phyloP scores from a whole-genome alignment of 2,888 invertebrate species.

The Erebia palarica region DNA sequence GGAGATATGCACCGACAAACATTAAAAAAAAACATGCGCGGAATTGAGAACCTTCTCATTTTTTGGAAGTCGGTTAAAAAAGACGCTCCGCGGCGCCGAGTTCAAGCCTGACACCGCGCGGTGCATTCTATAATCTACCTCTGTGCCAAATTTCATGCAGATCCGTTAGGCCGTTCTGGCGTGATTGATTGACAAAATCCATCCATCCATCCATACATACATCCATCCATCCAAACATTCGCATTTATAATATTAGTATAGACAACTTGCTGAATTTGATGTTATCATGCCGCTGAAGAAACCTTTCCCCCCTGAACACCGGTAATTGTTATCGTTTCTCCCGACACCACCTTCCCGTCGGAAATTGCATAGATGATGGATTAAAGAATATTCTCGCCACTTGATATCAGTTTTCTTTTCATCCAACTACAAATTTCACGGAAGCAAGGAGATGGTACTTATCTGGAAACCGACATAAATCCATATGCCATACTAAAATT shows the following conservation, averaged over 20 bases:
- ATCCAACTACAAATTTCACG: background rate
- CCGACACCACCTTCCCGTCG: conserved; percentile 9
- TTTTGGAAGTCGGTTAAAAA: too few relatives aligned
- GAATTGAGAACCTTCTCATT: too few relatives aligned
- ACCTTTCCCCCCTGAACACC: background rate
- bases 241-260: too few relatives aligned
- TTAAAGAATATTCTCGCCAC: background rate
- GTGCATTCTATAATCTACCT: background rate
- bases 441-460: background rate
- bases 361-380: conserved; percentile 12
- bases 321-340: background rate
- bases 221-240: too few relatives aligned
- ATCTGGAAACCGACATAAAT: too few relatives aligned
- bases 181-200: too few relatives aligned
- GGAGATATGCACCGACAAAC: too few relatives aligned
- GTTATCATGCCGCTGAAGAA: background rate
- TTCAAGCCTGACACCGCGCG: too few relatives aligned
- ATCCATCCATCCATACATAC: too few relatives aligned
- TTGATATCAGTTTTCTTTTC: background rate
- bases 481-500: too few relatives aligned
- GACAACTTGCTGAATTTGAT: background rate
- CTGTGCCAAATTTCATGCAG: background rate
- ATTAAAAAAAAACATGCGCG: too few relatives aligned
- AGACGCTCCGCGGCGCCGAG: too few relatives aligned
- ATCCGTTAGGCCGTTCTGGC: background rate